Percentiles rank a stretch among this genome's conserved stretches.
These are phyloP conservation scores for Monopis laevigella DNA, from an alignment of 2,888 invertebrate genomes.

Conservation along the genomic window DNA sequence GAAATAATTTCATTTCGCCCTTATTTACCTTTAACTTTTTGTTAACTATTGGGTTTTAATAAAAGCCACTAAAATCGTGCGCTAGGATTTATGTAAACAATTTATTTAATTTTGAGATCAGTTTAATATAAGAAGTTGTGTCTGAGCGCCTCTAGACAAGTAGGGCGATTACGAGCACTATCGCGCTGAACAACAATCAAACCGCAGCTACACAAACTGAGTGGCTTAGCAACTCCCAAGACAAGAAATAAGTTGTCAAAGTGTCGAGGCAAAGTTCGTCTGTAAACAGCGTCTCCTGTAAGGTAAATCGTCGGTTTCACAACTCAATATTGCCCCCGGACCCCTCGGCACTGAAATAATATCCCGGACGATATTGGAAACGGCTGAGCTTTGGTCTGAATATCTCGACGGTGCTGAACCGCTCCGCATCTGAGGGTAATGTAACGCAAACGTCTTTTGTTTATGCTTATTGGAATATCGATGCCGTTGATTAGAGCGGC, in stretches of 20 bases:
- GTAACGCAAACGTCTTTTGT: constrained; percentile 51
- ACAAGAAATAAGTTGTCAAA: constrained; percentile 67
- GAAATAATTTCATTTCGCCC: constrained; percentile 9
- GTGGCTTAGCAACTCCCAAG: constrained; percentile 50
- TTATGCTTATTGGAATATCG: constrained; percentile 36
- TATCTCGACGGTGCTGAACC: constrained; percentile 26
- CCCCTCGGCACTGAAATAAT: constrained; percentile 52
- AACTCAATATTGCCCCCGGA: constrained; percentile 53
- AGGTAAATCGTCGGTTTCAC: constrained; percentile 62
- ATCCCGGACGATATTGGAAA: constrained; percentile 51
- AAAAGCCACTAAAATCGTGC: too few species aligned
- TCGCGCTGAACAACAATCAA: constrained; percentile 39
- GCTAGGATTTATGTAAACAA: too few species aligned
- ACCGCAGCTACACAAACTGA: constrained; percentile 46
- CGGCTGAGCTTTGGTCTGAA: constrained; percentile 42
- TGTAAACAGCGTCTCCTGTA: constrained; percentile 53
- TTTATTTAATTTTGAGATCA: too few species aligned
- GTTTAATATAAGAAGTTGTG: too few species aligned
- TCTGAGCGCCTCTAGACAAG: constrained; percentile 7
- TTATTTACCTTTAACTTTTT: constrained; percentile 13
- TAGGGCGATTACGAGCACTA: constrained; percentile 27
- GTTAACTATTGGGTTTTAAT: constrained; percentile 10
- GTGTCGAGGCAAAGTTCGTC: constrained; percentile 59
- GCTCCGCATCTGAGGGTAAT: constrained; percentile 36
- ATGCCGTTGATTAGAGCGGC: constrained; percentile 9